Evolutionary conservation across 2,113 vertebrate species (phyloP).

Genomic region (Egretta garzetta): DNA sequence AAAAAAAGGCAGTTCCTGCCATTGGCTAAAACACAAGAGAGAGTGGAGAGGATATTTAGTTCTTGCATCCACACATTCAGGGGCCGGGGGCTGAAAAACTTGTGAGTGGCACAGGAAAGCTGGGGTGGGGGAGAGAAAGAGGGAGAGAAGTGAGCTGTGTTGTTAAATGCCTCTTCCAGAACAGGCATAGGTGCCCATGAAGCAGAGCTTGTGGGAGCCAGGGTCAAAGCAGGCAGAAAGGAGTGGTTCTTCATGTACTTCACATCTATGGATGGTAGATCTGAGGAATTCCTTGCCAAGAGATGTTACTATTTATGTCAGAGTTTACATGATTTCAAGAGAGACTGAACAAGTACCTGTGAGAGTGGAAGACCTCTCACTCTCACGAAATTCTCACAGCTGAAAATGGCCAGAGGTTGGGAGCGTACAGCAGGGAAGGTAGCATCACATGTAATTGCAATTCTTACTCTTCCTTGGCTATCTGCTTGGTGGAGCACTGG

Average conservation of each 20-base stretch:
- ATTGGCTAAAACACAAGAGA: not conserved
- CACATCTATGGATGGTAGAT: not conserved
- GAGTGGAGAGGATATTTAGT: not conserved
- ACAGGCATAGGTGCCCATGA: not conserved
- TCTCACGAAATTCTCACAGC: not conserved
- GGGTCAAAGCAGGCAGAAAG: not conserved
- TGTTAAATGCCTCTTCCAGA: not conserved
- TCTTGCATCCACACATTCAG: not conserved
- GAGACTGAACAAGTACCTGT: not conserved
- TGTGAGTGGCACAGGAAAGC: not conserved
- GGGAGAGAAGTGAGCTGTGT: rapidly evolving
- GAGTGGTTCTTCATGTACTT: not conserved
- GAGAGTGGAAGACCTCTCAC: not conserved
- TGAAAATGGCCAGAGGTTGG: not conserved
- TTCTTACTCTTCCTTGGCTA: not conserved
- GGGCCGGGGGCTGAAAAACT: not conserved
- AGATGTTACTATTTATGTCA: not conserved
- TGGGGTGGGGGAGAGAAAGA: not conserved
- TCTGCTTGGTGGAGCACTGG: not conserved
- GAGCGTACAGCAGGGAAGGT: not conserved
- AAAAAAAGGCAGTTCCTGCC: not conserved
- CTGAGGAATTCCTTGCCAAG: not conserved
- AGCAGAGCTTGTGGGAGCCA: not conserved
- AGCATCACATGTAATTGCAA: not conserved
- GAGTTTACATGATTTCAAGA: not conserved